phyloP scores from a whole-genome alignment of 2,113 vertebrate species.

The Tachuris rubrigastra region DNA sequence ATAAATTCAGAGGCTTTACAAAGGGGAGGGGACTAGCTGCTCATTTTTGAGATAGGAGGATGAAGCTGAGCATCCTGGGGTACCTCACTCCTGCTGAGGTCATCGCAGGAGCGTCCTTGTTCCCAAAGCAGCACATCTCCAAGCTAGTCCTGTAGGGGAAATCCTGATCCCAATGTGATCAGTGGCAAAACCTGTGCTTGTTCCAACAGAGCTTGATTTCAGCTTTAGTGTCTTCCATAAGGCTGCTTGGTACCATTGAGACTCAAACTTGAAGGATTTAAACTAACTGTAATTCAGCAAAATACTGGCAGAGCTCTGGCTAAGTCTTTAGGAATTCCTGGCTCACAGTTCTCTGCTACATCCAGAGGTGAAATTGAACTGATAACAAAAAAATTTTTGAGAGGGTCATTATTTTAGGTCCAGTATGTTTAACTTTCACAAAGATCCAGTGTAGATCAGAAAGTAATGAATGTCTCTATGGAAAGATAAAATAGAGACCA shows the following conservation, averaged over 20 bases:
- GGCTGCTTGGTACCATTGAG: background rate
- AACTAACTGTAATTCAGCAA: background rate
- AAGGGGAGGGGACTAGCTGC: background rate
- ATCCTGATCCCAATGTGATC: background rate
- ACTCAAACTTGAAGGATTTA: background rate
- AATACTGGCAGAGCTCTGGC: background rate
- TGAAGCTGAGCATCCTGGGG: background rate
- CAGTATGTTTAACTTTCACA: background rate
- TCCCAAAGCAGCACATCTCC: background rate
- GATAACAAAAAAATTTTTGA: background rate
- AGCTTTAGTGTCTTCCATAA: background rate
- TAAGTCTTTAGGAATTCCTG: background rate
- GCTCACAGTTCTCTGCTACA: background rate
- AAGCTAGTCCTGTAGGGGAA: background rate
- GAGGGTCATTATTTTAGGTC: background rate
- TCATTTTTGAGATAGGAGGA: background rate
- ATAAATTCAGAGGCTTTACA: background rate
- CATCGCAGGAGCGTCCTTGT: background rate
- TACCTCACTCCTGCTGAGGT: background rate
- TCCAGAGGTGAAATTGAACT: background rate
- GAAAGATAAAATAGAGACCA: background rate
- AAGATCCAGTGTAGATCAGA: background rate
- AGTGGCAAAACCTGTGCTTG: background rate
- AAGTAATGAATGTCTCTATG: background rate
- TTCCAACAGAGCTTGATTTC: background rate